Evolutionary conservation across 2,888 invertebrate genomes (phyloP).

Genomic region (Heteromurus nitidus): DNA sequence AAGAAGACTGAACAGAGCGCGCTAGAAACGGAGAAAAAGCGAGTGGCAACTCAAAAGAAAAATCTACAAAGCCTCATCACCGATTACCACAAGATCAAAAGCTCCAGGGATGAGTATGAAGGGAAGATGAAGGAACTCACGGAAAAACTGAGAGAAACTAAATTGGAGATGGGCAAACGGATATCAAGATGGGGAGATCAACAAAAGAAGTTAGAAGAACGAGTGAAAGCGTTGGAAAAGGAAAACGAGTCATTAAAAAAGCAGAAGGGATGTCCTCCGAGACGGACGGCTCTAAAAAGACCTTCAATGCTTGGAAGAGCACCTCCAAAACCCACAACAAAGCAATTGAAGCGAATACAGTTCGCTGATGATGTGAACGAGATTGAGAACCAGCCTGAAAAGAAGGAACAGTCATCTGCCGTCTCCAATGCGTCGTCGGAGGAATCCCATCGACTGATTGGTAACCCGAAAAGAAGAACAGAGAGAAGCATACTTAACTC

Average conservation of each 20-base stretch:
- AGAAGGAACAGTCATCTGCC: no score
- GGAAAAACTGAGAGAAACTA: conserved; percentile 56
- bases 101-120: conserved; percentile 49
- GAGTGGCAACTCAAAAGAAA: conserved; percentile 35
- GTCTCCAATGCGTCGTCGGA: background rate
- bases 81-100: conserved; percentile 47
- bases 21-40: conserved; percentile 26
- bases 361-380: conserved; percentile 42
- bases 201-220: conserved; percentile 59
- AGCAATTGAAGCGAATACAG: conserved; percentile 36
- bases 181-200: conserved; percentile 55
- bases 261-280: background rate
- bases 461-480: no score
- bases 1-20: conserved; percentile 19
- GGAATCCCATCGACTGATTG: no score
- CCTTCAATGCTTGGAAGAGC: conserved; percentile 37
- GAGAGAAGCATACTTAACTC: no score
- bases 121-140: conserved; percentile 41
- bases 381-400: no score
- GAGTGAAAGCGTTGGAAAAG: conserved; percentile 56
- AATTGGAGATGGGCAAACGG: conserved; percentile 53
- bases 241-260: conserved; percentile 58
- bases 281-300: conserved; percentile 38
- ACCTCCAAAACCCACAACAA: background rate
- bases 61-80: conserved; percentile 34